Conservation (phyloP, 2,113 vertebrate genomes). For the Oceanodroma tethys region DNA sequence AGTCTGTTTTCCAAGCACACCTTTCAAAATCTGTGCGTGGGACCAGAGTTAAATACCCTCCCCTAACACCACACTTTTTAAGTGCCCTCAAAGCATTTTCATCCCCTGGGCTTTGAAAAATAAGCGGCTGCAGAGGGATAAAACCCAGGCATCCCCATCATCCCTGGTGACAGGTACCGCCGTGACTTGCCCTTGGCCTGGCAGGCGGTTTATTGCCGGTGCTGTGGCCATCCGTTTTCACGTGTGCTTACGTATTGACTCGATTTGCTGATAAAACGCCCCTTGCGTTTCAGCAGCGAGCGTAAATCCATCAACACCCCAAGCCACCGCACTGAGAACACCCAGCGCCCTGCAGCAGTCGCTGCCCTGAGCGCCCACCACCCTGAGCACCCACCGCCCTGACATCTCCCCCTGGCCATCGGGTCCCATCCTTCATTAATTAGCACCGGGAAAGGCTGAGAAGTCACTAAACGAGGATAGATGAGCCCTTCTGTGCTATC, state of each 20-base stretch:
- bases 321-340: neutral
- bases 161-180: neutral
- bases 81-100: too few species aligned
- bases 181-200: neutral
- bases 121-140: neutral
- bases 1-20: neutral
- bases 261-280: neutral
- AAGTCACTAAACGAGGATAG: neutral
- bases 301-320: neutral
- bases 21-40: neutral
- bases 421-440: neutral
- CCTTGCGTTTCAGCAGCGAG: neutral
- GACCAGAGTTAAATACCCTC: rapidly evolving
- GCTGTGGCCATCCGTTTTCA: neutral
- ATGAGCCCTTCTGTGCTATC: neutral
- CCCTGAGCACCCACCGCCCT: neutral
- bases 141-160: neutral
- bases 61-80: neutral
- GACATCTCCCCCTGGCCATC: rapidly evolving
- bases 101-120: neutral
- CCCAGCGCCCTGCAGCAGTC: rapidly evolving
- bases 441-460: neutral
- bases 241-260: neutral
- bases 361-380: neutral
- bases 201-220: neutral